Conservation (phyloP, 2,888 invertebrate species). For the Lamproptera curius region DNA sequence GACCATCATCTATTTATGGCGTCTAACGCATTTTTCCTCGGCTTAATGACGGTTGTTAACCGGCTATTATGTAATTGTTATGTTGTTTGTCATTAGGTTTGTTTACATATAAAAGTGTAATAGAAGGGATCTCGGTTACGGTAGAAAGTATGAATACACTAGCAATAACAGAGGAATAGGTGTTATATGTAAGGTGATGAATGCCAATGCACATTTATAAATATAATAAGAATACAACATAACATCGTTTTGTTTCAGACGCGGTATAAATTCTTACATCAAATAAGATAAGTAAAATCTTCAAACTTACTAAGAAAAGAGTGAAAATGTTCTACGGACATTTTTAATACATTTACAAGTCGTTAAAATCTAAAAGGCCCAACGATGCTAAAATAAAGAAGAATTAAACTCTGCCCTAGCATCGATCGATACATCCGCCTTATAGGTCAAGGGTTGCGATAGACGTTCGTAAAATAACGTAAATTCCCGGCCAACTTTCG, state of each 20-base stretch:
- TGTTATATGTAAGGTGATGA: background rate
- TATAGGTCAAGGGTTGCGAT: background rate
- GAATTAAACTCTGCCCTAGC: no score
- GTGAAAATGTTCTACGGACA: no score
- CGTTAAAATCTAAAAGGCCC: background rate
- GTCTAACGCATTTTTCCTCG: constrained; percentile 5
- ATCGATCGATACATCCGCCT: background rate
- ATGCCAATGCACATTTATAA: background rate
- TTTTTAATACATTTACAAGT: no score
- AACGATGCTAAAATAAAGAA: no score
- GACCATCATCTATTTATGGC: constrained; percentile 12
- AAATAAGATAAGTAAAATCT: no score
- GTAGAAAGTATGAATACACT: background rate
- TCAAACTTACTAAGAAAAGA: no score
- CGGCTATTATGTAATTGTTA: constrained; percentile 4
- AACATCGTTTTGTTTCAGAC: background rate
- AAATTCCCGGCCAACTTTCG: constrained; percentile 12
- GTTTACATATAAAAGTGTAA: background rate
- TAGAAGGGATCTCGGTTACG: background rate
- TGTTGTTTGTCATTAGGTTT: constrained; percentile 3
- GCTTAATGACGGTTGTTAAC: constrained; percentile 1
- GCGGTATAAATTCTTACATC: background rate
- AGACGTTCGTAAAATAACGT: constrained; percentile 1
- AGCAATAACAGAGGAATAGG: background rate
- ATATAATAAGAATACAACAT: background rate